Evolutionary conservation across 2,888 invertebrate genomes (phyloP).

Genomic region (Mesoligia furuncula): DNA sequence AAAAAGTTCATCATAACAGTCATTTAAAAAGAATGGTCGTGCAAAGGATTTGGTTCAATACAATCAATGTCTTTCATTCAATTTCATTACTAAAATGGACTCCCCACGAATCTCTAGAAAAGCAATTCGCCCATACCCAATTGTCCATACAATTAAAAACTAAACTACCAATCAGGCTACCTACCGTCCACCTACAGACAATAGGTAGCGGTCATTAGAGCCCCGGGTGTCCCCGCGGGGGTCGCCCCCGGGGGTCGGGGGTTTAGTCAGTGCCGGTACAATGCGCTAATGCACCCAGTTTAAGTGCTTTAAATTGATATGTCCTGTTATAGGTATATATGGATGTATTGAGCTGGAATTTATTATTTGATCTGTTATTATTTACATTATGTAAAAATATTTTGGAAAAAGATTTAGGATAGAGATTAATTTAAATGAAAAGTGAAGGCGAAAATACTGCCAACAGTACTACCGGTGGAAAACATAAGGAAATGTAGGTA

Average conservation of each 20-base stretch:
- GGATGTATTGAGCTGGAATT: conserved; percentile 1
- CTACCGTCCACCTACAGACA: conserved; percentile 63
- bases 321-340: conserved; percentile 44
- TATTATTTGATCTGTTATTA: conserved; percentile 14
- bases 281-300: conserved; percentile 64
- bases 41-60: background rate
- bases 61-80: background rate
- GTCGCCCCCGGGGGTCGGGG: conserved; percentile 48
- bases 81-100: conserved; percentile 7
- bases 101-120: conserved; percentile 23
- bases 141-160: conserved; percentile 46
- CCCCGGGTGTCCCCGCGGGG: conserved; percentile 58
- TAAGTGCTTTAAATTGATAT: conserved; percentile 68
- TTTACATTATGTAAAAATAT: background rate
- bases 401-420: background rate
- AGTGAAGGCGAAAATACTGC: background rate
- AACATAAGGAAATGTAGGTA: background rate
- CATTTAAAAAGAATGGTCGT: background rate
- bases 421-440: background rate
- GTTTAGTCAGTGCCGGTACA: conserved; percentile 57
- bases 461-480: too few relatives aligned
- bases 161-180: conserved; percentile 51
- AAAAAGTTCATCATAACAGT: background rate
- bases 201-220: conserved; percentile 67
- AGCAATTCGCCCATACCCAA: conserved; percentile 8